phyloP scores from a whole-genome alignment of 2,888 invertebrate species.

The Meteorus colon region DNA sequence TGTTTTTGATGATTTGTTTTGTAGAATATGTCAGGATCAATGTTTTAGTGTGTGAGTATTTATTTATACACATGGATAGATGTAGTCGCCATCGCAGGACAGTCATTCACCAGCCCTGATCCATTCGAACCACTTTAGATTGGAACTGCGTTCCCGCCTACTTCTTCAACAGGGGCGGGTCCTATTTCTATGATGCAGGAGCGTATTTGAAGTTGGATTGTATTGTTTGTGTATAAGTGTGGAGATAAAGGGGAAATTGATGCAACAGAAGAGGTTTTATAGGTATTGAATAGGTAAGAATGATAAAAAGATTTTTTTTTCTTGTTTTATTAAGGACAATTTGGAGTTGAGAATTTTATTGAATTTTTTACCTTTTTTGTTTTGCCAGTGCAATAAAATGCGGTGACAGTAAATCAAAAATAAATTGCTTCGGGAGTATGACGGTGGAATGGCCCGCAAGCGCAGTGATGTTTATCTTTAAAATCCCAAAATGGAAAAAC shows the following conservation, averaged over 20 bases:
- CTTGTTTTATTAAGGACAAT: not conserved
- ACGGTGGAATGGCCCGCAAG: not conserved
- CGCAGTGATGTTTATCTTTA: conserved; percentile 34
- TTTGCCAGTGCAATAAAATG: not conserved
- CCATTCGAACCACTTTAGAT: conserved; percentile 60
- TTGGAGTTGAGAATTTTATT: not conserved
- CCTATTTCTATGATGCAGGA: conserved; percentile 67
- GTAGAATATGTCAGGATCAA: conserved; percentile 31
- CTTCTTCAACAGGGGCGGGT: conserved; percentile 67
- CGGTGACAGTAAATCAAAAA: not conserved
- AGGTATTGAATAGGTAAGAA: too few species aligned
- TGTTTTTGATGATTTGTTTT: conserved; percentile 25
- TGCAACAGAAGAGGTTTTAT: too few species aligned
- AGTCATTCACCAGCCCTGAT: conserved; percentile 51
- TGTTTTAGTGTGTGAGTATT: conserved; percentile 18
- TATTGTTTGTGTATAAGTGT: not conserved
- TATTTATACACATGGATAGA: conserved; percentile 36
- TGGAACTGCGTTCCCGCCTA: conserved; percentile 63
- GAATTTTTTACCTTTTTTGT: not conserved
- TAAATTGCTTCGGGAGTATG: not conserved
- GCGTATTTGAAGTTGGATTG: conserved; percentile 53
- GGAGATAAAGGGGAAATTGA: not conserved
- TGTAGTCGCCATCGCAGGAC: conserved; percentile 62
- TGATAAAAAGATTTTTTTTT: not conserved
- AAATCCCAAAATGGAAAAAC: conserved; percentile 36